phyloP scores from a whole-genome alignment of 2,888 invertebrate genomes.

The Nipponacmea schrenckii region DNA sequence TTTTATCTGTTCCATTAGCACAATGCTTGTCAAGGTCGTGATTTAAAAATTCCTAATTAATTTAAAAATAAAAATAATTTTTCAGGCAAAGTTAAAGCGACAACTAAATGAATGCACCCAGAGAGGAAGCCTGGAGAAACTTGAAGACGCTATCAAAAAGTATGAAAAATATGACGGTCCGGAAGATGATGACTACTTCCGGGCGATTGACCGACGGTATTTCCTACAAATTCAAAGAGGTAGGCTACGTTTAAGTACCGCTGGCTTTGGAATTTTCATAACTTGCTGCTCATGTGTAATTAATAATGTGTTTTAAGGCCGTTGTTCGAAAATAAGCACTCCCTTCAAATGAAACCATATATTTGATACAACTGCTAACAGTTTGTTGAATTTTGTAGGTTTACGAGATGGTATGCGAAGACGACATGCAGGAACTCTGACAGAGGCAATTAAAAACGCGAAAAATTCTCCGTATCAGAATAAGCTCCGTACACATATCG shows the following conservation, averaged over 20 bases:
- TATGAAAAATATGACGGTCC: not conserved
- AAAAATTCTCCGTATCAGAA: not conserved
- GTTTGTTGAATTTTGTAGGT: not conserved
- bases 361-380: no score
- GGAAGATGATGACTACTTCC: slow-evolving; percentile 4
- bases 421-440: not conserved
- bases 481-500: not conserved
- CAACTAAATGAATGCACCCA: not conserved
- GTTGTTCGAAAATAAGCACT: no score
- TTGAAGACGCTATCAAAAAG: not conserved
- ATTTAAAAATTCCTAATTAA: no score
- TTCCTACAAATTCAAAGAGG: not conserved
- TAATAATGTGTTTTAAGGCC: no score
- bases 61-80: not conserved
- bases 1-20: no score
- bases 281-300: no score
- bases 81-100: not conserved
- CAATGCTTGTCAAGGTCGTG: no score
- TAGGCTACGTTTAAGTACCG: no score
- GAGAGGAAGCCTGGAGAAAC: not conserved
- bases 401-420: not conserved
- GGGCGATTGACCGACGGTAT: not conserved
- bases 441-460: not conserved
- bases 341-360: no score
- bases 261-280: no score